Evolutionary conservation across 1,140 invertebrate genomes (phyloP).

Genomic region (Trichonephila inaurata): DNA sequence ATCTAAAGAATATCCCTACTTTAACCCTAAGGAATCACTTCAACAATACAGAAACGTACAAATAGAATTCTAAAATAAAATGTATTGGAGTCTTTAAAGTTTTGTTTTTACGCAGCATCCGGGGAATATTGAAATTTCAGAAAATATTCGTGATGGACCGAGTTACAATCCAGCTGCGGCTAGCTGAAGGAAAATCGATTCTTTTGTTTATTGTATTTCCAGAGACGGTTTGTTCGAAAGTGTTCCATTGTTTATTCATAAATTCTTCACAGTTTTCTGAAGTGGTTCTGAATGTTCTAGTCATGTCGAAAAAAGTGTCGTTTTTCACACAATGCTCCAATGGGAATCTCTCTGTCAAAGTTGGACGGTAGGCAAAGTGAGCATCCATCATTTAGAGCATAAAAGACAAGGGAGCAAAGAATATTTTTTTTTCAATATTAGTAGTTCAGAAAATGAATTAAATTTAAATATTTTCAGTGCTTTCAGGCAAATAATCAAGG

Average conservation of each 20-base stretch:
- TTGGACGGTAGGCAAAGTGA: neutral
- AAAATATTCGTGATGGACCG: neutral
- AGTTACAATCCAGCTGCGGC: slow-evolving; percentile 30
- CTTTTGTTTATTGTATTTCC: neutral
- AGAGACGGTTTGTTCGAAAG: neutral
- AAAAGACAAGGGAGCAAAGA: no score
- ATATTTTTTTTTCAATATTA: no score
- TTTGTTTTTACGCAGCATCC: neutral
- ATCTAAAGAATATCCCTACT: neutral
- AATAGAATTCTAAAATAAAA: neutral
- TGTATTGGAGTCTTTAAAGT: neutral
- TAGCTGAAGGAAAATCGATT: slow-evolving; percentile 47
- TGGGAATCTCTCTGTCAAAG: neutral
- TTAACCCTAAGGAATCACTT: neutral
- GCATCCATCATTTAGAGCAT: neutral
- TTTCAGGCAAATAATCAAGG: no score
- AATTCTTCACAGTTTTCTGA: slow-evolving; percentile 22
- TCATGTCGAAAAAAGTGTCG: neutral
- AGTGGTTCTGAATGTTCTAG: neutral
- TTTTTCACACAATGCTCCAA: neutral
- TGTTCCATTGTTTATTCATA: slow-evolving; percentile 21
- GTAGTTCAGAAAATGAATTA: no score
- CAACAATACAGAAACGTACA: neutral
- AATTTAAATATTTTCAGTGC: no score
- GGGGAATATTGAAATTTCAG: neutral